Evolutionary conservation across 2,113 vertebrate species (phyloP), one percentile per base, ranked within the genome.

Genomic region (Laterallus jamaicensis): DNA sequence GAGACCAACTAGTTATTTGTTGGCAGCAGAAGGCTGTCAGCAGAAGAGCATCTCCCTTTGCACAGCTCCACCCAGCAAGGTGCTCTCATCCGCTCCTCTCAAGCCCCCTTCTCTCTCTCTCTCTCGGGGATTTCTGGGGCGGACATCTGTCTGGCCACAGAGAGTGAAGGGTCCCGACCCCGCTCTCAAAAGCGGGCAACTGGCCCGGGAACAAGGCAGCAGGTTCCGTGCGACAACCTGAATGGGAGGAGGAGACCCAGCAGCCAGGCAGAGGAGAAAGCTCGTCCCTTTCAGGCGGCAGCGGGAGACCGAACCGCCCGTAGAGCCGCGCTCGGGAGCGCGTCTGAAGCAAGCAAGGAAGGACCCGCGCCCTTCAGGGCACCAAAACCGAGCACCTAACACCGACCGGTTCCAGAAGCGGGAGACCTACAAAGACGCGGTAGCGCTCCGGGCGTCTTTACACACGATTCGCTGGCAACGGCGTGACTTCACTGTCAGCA

Each of bases 281-380:
- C 12, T 55, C 5, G 62, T 12, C 6, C 37, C 52, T 22, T 14
- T 20, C 56, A 2, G 52, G 47, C 0, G 47, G 42, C 68, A 66
- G 28, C 22, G 26, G 24, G n/a, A 35, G 40, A 22, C 11, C 35
- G 8, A 4, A 24, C 0, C 2, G 17, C 2, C 19, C 19, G 2
- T 0, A 6, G 24, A 63, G n/a, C 25, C 15, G 35, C 62, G 31
- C 8, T 31, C 1, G 3, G 35, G 52, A 32, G 12, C 0, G 10
- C 0, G 12, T 10, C 40, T 1, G 50, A 14, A 31, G 18, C 18
- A 14, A 35, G 1, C 2, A 8, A 5, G 11, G 1, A 4, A 3
- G 15, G 35, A 11, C n/a, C 2, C 4, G 35, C 3, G 7, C 0
- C 0, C 22, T n/a, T 3, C 1, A 15, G 21, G 39, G 24, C 15